Base-by-base conservation (phyloP, 2,113 vertebrate genomes). In the Prionailurus viverrinus region DNA sequence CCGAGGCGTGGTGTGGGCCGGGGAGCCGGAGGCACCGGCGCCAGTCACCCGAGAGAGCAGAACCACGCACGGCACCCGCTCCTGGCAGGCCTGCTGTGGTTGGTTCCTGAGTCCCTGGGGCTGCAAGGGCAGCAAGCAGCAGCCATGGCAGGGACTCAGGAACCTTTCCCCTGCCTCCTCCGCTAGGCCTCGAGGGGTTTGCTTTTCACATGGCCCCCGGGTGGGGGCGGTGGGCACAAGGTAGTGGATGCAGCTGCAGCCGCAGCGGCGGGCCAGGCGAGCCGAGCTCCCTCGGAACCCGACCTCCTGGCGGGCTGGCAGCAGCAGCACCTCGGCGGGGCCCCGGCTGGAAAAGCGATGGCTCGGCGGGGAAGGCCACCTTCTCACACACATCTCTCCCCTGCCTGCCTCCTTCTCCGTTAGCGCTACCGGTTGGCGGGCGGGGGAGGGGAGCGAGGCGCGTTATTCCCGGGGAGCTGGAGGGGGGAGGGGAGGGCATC, bases 381-480 rank as follows among this genome's bases (percentile, higher is more conserved):
- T 89, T 85, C 80, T 81, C 51, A 84, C 51, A 94, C 80, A 81
- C 90, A 93, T 91, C 92, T 88, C 63, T 79, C 65, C 41, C 58
- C 80, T 12, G 95, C 65, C 96, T 76, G 92, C 71, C 95, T 96
- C 94, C 95, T 58, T 95, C 98, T 98, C 98, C 97, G 98, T 98
- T 98, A 98, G 97, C 84, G 97, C 96, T 97, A 98, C 97, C 97
- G 97, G 98, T 97, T 92, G 97, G 98, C 83, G 89, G 84, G 94
- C 97, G 98, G 97, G 97, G 98, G 97, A 98, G 97, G 97, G 97
- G 97, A 98, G 86, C 53, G 31, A 84, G 94, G 96, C 96, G 95
- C 97, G 97, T 97, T 97, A 97, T 97, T 97, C 97, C 98, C 90
- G 94, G 97, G 97, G 96, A 97, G 73, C 58, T 53, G 80, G 18